A percentile compares a stretch with the other conserved stretches of the same genome.
These are phyloP conservation scores for Musca vetustissima DNA, from an alignment of 1,140 invertebrate genomes.

Conservation along the genomic window DNA sequence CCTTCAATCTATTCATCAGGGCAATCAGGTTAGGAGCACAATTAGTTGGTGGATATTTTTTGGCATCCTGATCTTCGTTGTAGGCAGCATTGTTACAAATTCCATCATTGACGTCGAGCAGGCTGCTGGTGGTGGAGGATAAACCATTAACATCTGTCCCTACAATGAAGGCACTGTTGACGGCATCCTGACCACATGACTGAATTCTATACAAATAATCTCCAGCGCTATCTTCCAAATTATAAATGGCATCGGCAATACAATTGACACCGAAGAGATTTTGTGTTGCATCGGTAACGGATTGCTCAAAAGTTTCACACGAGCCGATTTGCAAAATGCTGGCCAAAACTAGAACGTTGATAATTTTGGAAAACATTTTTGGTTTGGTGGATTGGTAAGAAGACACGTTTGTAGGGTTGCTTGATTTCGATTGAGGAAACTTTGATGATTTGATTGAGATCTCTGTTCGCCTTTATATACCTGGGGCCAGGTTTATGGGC, in stretches of 20 bases:
- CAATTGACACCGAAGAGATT: conserved; percentile 2
- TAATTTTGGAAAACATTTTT: too few species aligned
- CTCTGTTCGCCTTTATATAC: too few species aligned
- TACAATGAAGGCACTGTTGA: too few species aligned
- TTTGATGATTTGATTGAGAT: too few species aligned
- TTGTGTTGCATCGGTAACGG: background rate
- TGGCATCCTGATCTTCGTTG: background rate
- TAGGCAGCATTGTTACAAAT: background rate
- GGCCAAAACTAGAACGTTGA: too few species aligned
- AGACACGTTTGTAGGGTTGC: too few species aligned
- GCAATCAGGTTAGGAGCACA: background rate
- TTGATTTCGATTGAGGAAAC: too few species aligned
- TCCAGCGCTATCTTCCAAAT: background rate
- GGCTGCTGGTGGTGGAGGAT: too few species aligned
- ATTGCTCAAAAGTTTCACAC: too few species aligned
- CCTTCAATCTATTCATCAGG: background rate
- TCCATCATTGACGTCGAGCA: background rate
- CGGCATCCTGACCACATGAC: background rate
- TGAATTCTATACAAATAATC: background rate
- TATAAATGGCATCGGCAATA: background rate
- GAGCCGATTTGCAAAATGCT: too few species aligned
- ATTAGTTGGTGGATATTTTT: background rate
- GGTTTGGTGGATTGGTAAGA: too few species aligned
- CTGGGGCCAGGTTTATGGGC: too few species aligned
- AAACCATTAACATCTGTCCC: background rate